phyloP scores from a whole-genome alignment of 1,140 invertebrate genomes.

The Diorhabda elongata region DNA sequence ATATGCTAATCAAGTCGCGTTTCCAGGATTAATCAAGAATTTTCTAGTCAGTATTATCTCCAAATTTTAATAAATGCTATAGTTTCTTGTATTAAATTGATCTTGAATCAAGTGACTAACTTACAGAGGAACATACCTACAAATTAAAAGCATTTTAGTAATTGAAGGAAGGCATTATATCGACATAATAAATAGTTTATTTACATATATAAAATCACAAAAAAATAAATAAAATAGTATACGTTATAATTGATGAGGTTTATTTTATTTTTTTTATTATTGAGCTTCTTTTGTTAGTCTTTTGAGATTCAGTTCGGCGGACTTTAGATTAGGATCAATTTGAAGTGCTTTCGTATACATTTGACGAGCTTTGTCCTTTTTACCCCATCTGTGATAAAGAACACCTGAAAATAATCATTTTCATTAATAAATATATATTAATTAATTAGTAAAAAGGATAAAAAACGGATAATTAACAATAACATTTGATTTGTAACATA shows the following conservation, averaged over 20 bases:
- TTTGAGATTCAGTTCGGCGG: slow-evolving; percentile 63
- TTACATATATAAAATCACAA: slow-evolving; percentile 29
- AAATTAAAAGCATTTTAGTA: too few relatives aligned
- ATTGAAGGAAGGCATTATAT: too few relatives aligned
- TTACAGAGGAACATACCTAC: too few relatives aligned
- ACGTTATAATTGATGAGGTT: slow-evolving; percentile 1
- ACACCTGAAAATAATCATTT: slow-evolving; percentile 63
- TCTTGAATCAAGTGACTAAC: too few relatives aligned
- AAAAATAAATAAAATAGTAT: slow-evolving; percentile 19
- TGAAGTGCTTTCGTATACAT: slow-evolving; percentile 73
- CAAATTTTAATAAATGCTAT: too few relatives aligned
- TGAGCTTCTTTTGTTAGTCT: slow-evolving; percentile 41
- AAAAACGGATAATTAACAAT: not conserved
- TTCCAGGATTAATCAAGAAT: too few relatives aligned
- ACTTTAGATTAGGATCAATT: slow-evolving; percentile 64
- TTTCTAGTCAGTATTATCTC: too few relatives aligned
- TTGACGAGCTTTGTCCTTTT: slow-evolving; percentile 64
- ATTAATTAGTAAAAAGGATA: too few relatives aligned
- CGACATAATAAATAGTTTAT: slow-evolving; percentile 26
- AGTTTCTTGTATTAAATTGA: too few relatives aligned
- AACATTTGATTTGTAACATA: not conserved
- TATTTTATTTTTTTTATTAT: not conserved
- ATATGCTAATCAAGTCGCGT: too few relatives aligned
- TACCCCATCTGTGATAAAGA: slow-evolving; percentile 90
- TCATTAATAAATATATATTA: too few relatives aligned